Conservation (phyloP, 2,888 invertebrate species). For the Amphiduros pacificus region DNA sequence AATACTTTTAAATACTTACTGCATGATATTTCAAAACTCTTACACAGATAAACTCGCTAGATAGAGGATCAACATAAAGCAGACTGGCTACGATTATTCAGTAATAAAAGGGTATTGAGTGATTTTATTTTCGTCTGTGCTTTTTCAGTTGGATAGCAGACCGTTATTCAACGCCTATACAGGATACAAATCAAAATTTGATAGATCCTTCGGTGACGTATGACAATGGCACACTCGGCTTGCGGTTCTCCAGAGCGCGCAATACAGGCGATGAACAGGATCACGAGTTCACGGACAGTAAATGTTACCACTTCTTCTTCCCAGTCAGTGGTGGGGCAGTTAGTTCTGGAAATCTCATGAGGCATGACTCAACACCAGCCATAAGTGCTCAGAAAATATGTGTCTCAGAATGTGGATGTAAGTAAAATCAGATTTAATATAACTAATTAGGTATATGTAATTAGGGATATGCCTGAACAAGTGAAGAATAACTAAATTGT, state of each 20-base stretch:
- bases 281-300: slow-evolving; percentile 2
- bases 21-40: no score
- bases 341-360: not conserved
- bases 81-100: no score
- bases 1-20: no score
- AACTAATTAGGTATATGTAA: no score
- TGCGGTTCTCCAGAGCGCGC: slow-evolving; percentile 10
- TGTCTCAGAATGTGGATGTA: slow-evolving; percentile 1
- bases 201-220: not conserved
- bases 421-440: not conserved
- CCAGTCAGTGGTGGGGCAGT: slow-evolving; percentile 14
- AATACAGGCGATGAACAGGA: slow-evolving; percentile 8
- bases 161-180: slow-evolving; percentile 5
- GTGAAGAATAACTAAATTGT: no score
- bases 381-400: not conserved
- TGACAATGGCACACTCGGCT: not conserved
- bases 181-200: slow-evolving; percentile 1
- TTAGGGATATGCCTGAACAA: no score
- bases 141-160: slow-evolving; percentile 8
- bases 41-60: no score
- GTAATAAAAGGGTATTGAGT: no score
- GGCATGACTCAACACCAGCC: not conserved
- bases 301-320: slow-evolving; percentile 18
- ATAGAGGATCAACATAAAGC: no score
- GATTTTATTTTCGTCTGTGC: no score